phyloP scores from a whole-genome alignment of 2,113 vertebrate genomes.

The Cephalopholis sonnerati region DNA sequence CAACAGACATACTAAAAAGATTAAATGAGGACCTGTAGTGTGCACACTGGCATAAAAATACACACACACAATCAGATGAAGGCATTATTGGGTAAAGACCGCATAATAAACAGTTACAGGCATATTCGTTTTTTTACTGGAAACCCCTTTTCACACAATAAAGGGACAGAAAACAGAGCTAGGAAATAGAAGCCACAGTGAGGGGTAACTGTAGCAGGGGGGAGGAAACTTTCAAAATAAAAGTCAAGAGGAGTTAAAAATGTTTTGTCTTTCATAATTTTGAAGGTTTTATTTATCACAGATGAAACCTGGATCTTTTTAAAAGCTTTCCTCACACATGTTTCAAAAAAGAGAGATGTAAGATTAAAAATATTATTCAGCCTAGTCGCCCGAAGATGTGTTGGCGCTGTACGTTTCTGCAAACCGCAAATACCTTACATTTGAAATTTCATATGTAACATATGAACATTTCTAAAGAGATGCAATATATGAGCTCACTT shows the following conservation, averaged over 20 bases:
- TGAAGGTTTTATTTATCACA: not conserved
- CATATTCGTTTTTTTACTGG: slow-evolving; percentile 43
- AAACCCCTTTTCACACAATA: slow-evolving; percentile 44
- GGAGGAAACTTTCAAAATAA: slow-evolving; percentile 39
- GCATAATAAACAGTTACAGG: slow-evolving; percentile 38
- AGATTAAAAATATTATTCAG: slow-evolving; percentile 4
- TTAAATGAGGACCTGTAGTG: not conserved
- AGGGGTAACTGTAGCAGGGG: slow-evolving; percentile 2
- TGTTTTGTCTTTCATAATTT: not conserved
- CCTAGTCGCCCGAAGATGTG: no score
- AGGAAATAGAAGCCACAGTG: slow-evolving; percentile 38
- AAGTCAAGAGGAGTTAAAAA: not conserved
- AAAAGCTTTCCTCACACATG: not conserved
- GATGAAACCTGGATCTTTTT: not conserved
- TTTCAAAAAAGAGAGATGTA: not conserved
- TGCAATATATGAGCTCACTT: no score
- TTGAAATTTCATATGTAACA: no score
- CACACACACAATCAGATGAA: slow-evolving; percentile 1
- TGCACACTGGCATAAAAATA: not conserved
- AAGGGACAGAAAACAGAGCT: slow-evolving; percentile 31
- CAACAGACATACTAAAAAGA: not conserved
- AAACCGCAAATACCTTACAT: no score
- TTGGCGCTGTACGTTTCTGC: no score
- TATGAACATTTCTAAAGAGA: no score
- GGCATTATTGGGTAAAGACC: not conserved